Evolutionary conservation across 2,888 invertebrate species (phyloP).

Genomic region (Bhutanitis thaidina): DNA sequence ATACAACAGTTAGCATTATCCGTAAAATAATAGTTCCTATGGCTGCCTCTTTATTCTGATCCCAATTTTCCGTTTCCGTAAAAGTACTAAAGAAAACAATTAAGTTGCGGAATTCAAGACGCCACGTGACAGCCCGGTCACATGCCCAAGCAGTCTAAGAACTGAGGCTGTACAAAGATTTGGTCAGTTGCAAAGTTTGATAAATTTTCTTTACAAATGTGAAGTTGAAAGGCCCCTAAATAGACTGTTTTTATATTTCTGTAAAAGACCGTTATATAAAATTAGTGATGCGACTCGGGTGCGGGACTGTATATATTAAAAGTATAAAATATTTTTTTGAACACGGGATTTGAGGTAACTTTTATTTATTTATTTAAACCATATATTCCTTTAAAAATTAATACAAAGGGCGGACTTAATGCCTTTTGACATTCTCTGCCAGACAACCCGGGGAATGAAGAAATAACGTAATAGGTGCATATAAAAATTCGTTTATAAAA

Average conservation of each 20-base stretch:
- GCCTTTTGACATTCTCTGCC: too few relatives aligned
- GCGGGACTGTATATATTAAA: background rate
- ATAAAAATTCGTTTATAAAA: too few relatives aligned
- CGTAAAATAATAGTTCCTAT: too few relatives aligned
- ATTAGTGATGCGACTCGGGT: constrained; percentile 3
- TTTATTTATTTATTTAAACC: background rate
- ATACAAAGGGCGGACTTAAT: too few relatives aligned
- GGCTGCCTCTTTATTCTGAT: too few relatives aligned
- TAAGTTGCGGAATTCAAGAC: background rate
- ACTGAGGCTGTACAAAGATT: constrained; percentile 1
- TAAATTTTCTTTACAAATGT: background rate
- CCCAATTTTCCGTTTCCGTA: too few relatives aligned
- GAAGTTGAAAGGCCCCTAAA: background rate
- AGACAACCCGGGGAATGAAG: too few relatives aligned
- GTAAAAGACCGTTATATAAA: constrained; percentile 9
- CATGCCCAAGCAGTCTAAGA: constrained; percentile 2
- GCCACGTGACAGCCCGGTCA: constrained; percentile 14
- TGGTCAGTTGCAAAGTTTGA: background rate
- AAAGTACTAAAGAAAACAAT: background rate
- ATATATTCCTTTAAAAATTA: constrained; percentile 10
- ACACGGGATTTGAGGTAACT: background rate
- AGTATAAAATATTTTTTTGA: background rate
- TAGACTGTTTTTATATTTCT: constrained; percentile 4
- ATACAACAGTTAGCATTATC: background rate
- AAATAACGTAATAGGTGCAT: too few relatives aligned